Conservation (phyloP, 2,888 invertebrate genomes). For the Leucophenga montana region DNA sequence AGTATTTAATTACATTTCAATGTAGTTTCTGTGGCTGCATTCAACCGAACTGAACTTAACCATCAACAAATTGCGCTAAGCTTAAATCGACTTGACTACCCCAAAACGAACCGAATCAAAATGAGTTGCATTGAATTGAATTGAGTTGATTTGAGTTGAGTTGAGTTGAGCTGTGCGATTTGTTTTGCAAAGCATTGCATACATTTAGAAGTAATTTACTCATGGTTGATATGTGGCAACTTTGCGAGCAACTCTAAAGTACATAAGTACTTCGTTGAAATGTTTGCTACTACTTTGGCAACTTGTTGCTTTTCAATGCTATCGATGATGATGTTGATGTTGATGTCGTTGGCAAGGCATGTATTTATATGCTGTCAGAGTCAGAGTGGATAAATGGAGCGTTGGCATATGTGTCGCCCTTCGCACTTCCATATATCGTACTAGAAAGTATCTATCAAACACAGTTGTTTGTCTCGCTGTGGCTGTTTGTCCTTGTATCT, state of each 20-base stretch:
- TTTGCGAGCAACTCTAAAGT: conserved; percentile 22
- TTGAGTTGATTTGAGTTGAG: neutral
- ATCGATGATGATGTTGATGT: neutral
- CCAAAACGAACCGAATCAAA: neutral
- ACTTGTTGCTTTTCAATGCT: conserved; percentile 3
- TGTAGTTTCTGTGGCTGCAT: conserved; percentile 47
- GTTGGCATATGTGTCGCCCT: no score
- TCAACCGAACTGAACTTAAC: neutral
- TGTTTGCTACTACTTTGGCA: conserved; percentile 8
- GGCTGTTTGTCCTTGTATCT: neutral
- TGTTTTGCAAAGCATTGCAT: conserved; percentile 28
- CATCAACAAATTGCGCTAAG: no score
- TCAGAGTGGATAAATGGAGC: neutral
- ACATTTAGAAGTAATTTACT: conserved; percentile 48
- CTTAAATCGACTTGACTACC: no score
- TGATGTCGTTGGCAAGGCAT: no score
- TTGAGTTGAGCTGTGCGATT: neutral
- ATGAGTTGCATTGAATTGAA: conserved; percentile 2
- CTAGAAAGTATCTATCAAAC: no score
- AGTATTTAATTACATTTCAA: conserved; percentile 63
- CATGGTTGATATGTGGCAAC: conserved; percentile 38
- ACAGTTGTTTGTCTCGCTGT: neutral
- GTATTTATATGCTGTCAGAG: conserved; percentile 18
- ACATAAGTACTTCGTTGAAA: neutral
- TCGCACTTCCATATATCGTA: no score